Conservation (phyloP, 2,797 vertebrate species). For the Pygocentrus nattereri region DNA sequence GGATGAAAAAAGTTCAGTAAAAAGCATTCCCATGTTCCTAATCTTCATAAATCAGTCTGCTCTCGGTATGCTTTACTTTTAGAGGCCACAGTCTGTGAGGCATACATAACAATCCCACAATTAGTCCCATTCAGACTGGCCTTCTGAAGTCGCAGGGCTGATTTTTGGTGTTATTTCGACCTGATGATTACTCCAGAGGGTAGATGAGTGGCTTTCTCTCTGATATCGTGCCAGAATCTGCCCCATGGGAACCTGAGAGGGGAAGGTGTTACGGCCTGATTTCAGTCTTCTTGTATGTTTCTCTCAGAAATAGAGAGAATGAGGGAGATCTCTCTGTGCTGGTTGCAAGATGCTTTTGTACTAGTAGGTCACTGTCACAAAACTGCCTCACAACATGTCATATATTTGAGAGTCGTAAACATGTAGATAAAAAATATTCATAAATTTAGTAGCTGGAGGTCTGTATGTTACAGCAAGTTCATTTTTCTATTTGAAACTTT, state of each 20-base stretch:
- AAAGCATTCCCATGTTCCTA: slow-evolving; percentile 57
- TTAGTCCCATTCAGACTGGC: slow-evolving; percentile 50
- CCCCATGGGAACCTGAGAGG: slow-evolving; percentile 17
- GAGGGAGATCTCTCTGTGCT: too few species aligned
- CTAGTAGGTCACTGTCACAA: too few species aligned
- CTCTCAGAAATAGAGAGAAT: neutral
- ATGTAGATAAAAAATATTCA: too few species aligned
- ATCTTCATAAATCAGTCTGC: slow-evolving; percentile 53
- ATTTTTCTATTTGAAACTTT: too few species aligned
- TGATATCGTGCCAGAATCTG: slow-evolving; percentile 52
- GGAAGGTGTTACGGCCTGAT: slow-evolving; percentile 27
- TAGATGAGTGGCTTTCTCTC: slow-evolving; percentile 33
- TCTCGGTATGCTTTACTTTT: slow-evolving; percentile 24
- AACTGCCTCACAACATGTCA: too few species aligned
- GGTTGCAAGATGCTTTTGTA: too few species aligned
- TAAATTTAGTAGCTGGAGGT: too few species aligned
- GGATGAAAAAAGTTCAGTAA: slow-evolving; percentile 33
- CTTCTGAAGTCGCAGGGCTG: slow-evolving; percentile 52
- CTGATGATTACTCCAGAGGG: slow-evolving; percentile 50
- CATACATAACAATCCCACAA: slow-evolving; percentile 44
- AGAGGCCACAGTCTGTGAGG: slow-evolving; percentile 17
- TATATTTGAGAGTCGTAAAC: too few species aligned
- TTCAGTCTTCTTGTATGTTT: slow-evolving; percentile 9
- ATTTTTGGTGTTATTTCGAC: slow-evolving; percentile 47
- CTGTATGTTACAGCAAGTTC: too few species aligned